phyloP scores from a whole-genome alignment of 2,888 invertebrate species.

The Tachina fera region DNA sequence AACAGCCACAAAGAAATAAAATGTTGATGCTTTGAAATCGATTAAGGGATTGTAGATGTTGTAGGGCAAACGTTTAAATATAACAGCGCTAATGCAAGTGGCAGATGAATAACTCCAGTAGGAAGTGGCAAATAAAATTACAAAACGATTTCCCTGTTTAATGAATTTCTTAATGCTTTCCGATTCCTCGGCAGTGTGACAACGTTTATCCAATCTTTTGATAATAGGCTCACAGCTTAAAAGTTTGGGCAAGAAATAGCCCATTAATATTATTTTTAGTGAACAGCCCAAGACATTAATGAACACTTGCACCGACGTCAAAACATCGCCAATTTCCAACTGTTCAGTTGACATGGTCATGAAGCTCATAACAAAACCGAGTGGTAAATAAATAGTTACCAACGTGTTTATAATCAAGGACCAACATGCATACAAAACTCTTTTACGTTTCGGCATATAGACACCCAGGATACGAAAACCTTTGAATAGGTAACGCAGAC shows the following conservation, averaged over 20 bases:
- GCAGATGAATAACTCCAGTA: conserved; percentile 73
- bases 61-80: conserved; percentile 72
- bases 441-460: conserved; percentile 64
- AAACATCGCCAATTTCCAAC: conserved; percentile 70
- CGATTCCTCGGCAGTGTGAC: conserved; percentile 62
- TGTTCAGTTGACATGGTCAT: conserved; percentile 55
- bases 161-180: conserved; percentile 54
- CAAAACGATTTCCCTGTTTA: conserved; percentile 69
- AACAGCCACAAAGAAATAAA: conserved; percentile 66
- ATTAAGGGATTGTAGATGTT: conserved; percentile 72
- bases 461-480: conserved; percentile 72
- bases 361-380: conserved; percentile 70
- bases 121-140: conserved; percentile 68
- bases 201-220: conserved; percentile 72
- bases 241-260: conserved; percentile 67
- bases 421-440: conserved; percentile 60
- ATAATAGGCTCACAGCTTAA: conserved; percentile 66
- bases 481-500: conserved; percentile 59
- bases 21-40: conserved; percentile 66
- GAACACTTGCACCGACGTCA: conserved; percentile 72
- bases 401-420: conserved; percentile 63
- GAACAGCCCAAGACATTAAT: conserved; percentile 73
- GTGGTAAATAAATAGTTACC: conserved; percentile 70
- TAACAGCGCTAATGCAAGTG: conserved; percentile 70
- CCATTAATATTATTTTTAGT: conserved; percentile 72